These are phyloP conservation scores for Pangasius mekongensis DNA, from an alignment of 2,797 vertebrate species.

Conservation along the genomic window DNA sequence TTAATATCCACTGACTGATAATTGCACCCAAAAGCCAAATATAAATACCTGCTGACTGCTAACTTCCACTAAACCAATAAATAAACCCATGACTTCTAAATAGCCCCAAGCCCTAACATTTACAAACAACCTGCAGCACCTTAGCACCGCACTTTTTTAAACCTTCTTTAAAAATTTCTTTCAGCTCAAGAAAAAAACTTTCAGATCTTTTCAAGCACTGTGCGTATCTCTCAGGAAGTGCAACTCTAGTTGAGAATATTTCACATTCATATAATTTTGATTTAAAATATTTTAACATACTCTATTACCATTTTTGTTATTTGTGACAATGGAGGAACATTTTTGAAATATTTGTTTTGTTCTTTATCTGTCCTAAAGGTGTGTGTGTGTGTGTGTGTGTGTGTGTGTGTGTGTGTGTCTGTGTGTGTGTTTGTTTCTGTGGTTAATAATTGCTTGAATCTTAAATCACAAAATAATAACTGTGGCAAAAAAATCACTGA, in stretches of 20 bases:
- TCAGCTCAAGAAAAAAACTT: no score
- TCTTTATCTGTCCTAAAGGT: background rate
- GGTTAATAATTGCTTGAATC: background rate
- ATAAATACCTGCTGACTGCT: no score
- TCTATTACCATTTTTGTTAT: background rate
- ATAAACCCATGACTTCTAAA: no score
- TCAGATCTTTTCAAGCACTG: no score
- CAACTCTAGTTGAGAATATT: background rate
- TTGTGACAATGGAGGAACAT: background rate
- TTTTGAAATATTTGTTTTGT: background rate
- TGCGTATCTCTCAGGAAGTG: no score
- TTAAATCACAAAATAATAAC: background rate
- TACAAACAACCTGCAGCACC: no score
- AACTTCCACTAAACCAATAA: no score
- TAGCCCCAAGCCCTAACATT: no score
- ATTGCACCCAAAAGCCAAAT: no score
- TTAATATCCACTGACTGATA: background rate
- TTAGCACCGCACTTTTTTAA: no score
- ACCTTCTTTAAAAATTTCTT: no score
- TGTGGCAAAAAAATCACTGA: background rate
- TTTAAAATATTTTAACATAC: no score
- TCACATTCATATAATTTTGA: background rate
- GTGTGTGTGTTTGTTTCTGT: background rate
- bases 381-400: constrained; percentile 2
- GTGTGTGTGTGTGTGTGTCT: background rate